These are phyloP conservation scores for Nomada hirtipes DNA, from an alignment of 2,888 invertebrate genomes.

Conservation along the genomic window DNA sequence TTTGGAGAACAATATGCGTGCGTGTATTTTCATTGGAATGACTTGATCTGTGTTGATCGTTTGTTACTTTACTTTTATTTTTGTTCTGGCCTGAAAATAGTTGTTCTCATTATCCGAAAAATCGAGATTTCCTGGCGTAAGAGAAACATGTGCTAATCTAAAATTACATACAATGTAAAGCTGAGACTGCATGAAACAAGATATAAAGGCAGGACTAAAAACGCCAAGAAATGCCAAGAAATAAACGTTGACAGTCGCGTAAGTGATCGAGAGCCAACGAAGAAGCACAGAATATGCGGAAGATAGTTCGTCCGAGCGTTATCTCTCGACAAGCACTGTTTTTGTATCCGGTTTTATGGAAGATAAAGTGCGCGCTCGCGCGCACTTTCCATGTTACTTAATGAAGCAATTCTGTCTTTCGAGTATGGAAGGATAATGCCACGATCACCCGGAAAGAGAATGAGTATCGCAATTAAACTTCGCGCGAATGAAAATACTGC, in stretches of 20 bases:
- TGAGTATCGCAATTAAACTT: conserved; percentile 36
- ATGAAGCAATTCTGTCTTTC: conserved; percentile 40
- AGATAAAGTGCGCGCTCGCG: conserved; percentile 16
- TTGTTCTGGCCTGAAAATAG: no score
- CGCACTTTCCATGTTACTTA: conserved; percentile 27
- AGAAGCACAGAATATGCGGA: neutral
- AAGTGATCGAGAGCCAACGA: neutral
- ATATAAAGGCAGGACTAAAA: neutral
- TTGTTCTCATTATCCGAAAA: neutral
- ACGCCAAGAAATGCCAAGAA: neutral
- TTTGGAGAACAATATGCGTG: no score
- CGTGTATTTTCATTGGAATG: no score
- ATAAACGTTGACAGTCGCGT: conserved; percentile 9
- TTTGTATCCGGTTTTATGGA: conserved; percentile 30
- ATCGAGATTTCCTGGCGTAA: neutral
- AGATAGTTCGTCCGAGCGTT: conserved; percentile 1
- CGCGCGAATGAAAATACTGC: conserved; percentile 31
- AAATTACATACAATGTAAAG: no score
- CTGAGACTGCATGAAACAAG: neutral
- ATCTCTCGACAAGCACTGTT: conserved; percentile 7
- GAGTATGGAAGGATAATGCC: conserved; percentile 2
- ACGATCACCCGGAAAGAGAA: conserved; percentile 40
- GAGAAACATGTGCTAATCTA: no score
- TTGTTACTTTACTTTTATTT: no score
- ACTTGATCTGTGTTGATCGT: no score